These are phyloP conservation scores for Fregetta grallaria DNA, from an alignment of 2,113 vertebrate genomes.

Conservation along the genomic window DNA sequence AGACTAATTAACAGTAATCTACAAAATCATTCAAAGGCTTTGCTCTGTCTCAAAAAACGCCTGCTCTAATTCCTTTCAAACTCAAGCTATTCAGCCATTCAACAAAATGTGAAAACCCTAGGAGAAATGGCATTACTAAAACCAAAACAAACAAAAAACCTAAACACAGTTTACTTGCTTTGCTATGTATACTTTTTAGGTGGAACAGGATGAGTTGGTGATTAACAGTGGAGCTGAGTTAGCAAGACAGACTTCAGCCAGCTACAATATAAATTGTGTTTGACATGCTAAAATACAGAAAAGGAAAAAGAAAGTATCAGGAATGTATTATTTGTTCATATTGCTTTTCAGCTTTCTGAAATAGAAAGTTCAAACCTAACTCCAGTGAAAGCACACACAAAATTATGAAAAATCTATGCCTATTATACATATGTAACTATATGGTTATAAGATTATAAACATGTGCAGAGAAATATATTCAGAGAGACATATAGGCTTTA, in stretches of 20 bases:
- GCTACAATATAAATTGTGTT: background rate
- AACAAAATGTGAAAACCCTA: background rate
- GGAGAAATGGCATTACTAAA: background rate
- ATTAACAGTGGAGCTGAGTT: background rate
- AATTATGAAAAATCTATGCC: background rate
- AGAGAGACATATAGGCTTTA: background rate
- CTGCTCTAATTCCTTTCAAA: background rate
- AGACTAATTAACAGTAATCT: slow-evolving; percentile 22
- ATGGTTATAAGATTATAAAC: background rate
- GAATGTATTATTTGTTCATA: background rate
- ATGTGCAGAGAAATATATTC: background rate
- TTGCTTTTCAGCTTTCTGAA: background rate
- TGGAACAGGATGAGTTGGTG: background rate
- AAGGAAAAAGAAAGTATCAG: background rate
- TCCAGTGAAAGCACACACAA: background rate
- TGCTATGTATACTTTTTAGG: background rate
- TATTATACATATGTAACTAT: background rate
- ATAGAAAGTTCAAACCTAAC: background rate
- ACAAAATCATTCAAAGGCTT: background rate
- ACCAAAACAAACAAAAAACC: background rate
- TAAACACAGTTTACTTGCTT: background rate
- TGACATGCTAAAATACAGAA: background rate
- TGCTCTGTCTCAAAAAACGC: background rate
- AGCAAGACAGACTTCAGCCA: background rate
- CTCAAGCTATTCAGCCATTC: background rate